phyloP scores from a whole-genome alignment of 2,797 vertebrate genomes.

The Esox masquinongy region DNA sequence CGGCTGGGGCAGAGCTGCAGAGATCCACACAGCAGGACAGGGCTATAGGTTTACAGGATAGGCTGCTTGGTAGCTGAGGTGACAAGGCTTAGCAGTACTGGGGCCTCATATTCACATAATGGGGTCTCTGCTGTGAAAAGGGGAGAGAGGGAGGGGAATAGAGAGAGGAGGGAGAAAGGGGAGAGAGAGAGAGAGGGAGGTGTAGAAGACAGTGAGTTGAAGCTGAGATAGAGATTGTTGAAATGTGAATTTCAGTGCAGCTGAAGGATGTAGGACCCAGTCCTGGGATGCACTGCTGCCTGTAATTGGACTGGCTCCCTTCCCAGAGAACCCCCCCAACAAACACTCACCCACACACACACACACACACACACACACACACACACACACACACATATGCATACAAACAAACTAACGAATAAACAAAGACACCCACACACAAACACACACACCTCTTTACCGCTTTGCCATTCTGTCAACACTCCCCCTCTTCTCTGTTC shows the following conservation, averaged over 20 bases:
- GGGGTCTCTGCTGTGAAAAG: neutral
- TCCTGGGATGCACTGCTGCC: constrained; percentile 75
- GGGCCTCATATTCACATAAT: neutral
- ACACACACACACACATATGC: constrained; percentile 39
- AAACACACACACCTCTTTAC: constrained; percentile 17
- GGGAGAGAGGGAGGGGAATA: no score
- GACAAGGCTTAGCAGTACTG: constrained; percentile 24
- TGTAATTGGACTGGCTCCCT: constrained; percentile 86
- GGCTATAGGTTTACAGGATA: constrained; percentile 47
- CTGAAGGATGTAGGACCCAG: constrained; percentile 61
- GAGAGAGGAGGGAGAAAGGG: neutral
- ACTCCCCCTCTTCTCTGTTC: constrained; percentile 26
- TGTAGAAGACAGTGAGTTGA: neutral
- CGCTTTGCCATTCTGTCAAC: constrained; percentile 11
- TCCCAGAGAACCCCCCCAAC: constrained; percentile 68
- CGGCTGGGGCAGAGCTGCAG: constrained; percentile 20
- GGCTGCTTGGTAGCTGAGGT: constrained; percentile 35
- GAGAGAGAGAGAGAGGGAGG: neutral
- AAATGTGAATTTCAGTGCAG: constrained; percentile 68
- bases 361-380: constrained; percentile 35
- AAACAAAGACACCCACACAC: constrained; percentile 26
- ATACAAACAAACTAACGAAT: constrained; percentile 56
- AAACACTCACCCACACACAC: constrained; percentile 20
- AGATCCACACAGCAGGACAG: constrained; percentile 44
- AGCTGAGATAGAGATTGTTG: constrained; percentile 30